Conservation (phyloP, 1,140 invertebrate genomes). For the Drosophila tristis region DNA sequence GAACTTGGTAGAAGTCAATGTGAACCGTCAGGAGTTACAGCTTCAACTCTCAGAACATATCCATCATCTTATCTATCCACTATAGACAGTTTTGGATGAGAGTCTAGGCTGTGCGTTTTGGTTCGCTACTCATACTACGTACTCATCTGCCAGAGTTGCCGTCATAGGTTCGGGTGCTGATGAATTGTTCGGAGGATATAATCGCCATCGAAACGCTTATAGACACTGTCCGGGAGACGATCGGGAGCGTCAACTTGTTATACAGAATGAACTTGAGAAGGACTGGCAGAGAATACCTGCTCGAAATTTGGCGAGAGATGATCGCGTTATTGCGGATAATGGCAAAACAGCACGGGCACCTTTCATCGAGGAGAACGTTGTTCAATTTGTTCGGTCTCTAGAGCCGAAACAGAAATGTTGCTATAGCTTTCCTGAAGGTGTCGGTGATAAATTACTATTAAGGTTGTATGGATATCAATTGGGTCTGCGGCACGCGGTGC, state of each 20-base stretch:
- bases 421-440: slow-evolving; percentile 88
- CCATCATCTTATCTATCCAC: slow-evolving; percentile 92
- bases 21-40: slow-evolving; percentile 89
- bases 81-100: slow-evolving; percentile 96
- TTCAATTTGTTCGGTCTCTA: slow-evolving; percentile 89
- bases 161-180: slow-evolving; percentile 95
- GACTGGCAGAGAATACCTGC: slow-evolving; percentile 95
- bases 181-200: slow-evolving; percentile 98
- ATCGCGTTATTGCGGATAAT: slow-evolving; percentile 92
- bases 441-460: slow-evolving; percentile 97
- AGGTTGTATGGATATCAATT: slow-evolving; percentile 91
- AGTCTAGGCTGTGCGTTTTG: slow-evolving; percentile 97
- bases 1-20: slow-evolving; percentile 89
- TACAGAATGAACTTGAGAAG: slow-evolving; percentile 89
- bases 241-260: slow-evolving; percentile 73
- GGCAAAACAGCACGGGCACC: slow-evolving; percentile 93
- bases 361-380: slow-evolving; percentile 97
- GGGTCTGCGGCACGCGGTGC: slow-evolving; percentile 88
- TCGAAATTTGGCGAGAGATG: slow-evolving; percentile 97
- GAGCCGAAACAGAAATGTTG: slow-evolving; percentile 92
- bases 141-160: slow-evolving; percentile 85
- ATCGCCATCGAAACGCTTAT: slow-evolving; percentile 91
- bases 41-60: slow-evolving; percentile 86
- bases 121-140: slow-evolving; percentile 93
- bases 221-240: slow-evolving; percentile 85